Evolutionary conservation across 1,140 invertebrate species (phyloP).

Genomic region (Panulirus ornatus): DNA sequence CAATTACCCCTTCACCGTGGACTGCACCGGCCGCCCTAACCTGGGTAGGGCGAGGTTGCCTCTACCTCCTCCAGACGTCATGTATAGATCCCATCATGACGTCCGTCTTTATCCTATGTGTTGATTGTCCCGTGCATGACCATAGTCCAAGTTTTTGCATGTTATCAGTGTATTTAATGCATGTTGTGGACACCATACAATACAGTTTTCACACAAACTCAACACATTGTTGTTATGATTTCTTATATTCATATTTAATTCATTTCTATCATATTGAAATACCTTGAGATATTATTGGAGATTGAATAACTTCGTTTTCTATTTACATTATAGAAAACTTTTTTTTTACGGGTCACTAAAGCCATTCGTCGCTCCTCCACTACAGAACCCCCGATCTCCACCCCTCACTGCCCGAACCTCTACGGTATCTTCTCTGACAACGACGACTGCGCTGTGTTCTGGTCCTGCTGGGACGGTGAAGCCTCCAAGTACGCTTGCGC

Average conservation of each 20-base stretch:
- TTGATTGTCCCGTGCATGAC: slow-evolving; percentile 27
- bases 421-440: slow-evolving; percentile 96
- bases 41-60: slow-evolving; percentile 68
- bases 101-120: not conserved
- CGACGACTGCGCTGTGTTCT: slow-evolving; percentile 94
- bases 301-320: no score
- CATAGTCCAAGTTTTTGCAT: not conserved
- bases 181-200: not conserved
- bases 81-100: not conserved
- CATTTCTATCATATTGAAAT: no score
- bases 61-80: not conserved
- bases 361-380: no score
- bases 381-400: slow-evolving; percentile 90
- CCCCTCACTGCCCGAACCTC: slow-evolving; percentile 90
- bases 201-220: slow-evolving; percentile 1
- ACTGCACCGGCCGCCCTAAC: slow-evolving; percentile 89
- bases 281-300: not conserved
- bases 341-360: no score
- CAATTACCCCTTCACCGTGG: slow-evolving; percentile 95
- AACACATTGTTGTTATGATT: not conserved
- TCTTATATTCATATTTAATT: not conserved
- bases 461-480: slow-evolving; percentile 97
- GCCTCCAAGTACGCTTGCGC: slow-evolving; percentile 95
- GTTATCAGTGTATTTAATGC: not conserved
- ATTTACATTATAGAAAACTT: no score